phyloP scores from a whole-genome alignment of 2,888 invertebrate species.

The Chrysomela aeneicollis region DNA sequence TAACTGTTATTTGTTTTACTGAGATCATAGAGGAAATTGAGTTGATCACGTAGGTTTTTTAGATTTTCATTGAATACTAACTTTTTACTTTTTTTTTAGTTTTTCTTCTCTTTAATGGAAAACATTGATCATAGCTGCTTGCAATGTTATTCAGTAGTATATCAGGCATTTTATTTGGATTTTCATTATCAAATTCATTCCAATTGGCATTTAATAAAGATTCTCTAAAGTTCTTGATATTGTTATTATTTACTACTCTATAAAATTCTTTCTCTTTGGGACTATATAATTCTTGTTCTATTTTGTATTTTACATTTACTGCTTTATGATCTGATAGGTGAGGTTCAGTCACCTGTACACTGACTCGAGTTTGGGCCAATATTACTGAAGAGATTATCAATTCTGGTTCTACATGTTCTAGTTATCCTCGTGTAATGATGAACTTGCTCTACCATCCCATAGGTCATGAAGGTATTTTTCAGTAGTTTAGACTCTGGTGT shows the following conservation, averaged over 20 bases:
- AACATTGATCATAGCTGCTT: neutral
- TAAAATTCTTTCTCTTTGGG: neutral
- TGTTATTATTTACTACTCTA: neutral
- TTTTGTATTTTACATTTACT: neutral
- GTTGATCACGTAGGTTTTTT: neutral
- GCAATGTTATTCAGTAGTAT: neutral
- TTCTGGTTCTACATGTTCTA: neutral
- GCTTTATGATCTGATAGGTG: neutral
- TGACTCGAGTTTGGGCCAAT: neutral
- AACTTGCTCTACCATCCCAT: neutral
- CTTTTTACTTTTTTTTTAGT: neutral
- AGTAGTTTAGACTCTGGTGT: neutral
- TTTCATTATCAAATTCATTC: neutral
- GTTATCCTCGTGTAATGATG: neutral
- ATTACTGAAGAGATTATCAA: neutral
- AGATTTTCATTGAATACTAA: neutral
- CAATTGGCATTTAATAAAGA: neutral
- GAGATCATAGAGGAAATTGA: neutral
- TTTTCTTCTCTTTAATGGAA: neutral
- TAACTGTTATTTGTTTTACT: neutral
- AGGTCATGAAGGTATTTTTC: neutral
- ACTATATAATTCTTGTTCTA: neutral
- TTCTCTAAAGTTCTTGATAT: neutral
- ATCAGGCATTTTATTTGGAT: neutral
- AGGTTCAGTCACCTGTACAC: neutral